Evolutionary conservation across 2,888 invertebrate genomes (phyloP).

Genomic region (Drosophila phalerata): DNA sequence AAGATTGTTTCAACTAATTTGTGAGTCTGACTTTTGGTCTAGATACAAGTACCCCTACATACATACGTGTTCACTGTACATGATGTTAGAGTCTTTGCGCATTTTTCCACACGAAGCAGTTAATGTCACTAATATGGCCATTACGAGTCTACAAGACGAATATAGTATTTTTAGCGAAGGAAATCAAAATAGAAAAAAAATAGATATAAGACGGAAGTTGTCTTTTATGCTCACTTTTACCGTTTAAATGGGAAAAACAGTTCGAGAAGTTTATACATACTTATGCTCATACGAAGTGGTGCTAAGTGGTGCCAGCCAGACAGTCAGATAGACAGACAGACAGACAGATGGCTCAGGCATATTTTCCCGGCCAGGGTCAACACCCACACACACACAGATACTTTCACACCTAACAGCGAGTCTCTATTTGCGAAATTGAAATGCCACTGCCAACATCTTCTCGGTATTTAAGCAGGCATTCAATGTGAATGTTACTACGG

Average conservation of each 20-base stretch:
- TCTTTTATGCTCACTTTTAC: slow-evolving; percentile 63
- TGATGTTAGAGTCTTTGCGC: not conserved
- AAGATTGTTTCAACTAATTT: slow-evolving; percentile 69
- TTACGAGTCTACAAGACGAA: slow-evolving; percentile 48
- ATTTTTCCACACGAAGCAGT: slow-evolving; percentile 33
- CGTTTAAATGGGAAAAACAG: slow-evolving; percentile 50
- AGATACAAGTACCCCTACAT: slow-evolving; percentile 33
- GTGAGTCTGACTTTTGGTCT: slow-evolving; percentile 57
- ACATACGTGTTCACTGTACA: too few species aligned
- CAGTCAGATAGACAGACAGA: slow-evolving; percentile 7
- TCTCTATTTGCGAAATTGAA: slow-evolving; percentile 73
- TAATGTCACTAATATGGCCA: slow-evolving; percentile 72
- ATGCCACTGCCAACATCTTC: slow-evolving; percentile 70
- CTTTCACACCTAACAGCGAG: slow-evolving; percentile 25
- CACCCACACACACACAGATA: slow-evolving; percentile 2
- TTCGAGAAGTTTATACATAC: slow-evolving; percentile 36
- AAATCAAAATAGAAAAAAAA: slow-evolving; percentile 53
- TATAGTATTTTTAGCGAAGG: slow-evolving; percentile 31
- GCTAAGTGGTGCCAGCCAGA: slow-evolving; percentile 23
- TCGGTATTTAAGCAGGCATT: slow-evolving; percentile 41
- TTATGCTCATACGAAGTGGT: slow-evolving; percentile 20
- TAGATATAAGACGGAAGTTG: slow-evolving; percentile 73
- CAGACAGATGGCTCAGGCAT: slow-evolving; percentile 30
- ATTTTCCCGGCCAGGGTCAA: slow-evolving; percentile 36
- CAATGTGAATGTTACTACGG: slow-evolving; percentile 26